These are phyloP conservation scores for Blennius ocellaris DNA, from an alignment of 2,113 vertebrate genomes.

Conservation along the genomic window DNA sequence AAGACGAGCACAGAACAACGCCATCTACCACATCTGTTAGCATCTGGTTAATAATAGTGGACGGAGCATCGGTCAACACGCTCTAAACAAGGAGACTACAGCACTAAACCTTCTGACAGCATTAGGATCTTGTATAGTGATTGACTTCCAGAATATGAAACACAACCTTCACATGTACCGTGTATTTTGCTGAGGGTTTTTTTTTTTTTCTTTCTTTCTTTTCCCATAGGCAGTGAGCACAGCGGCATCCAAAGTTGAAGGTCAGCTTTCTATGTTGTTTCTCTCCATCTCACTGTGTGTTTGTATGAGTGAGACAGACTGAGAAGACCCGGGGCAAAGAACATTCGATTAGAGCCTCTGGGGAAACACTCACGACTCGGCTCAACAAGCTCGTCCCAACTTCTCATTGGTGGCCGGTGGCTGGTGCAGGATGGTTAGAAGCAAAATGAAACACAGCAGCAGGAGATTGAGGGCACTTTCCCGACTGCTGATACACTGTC, in stretches of 20 bases:
- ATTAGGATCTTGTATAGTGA: constrained; percentile 10
- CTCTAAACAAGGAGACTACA: background rate
- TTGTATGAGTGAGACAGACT: constrained; percentile 1
- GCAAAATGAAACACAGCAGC: constrained; percentile 38
- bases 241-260: constrained; percentile 51
- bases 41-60: background rate
- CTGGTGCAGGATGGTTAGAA: constrained; percentile 27
- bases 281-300: background rate
- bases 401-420: constrained; percentile 21
- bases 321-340: constrained; percentile 31
- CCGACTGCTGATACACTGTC: constrained; percentile 40
- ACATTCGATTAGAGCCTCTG: constrained; percentile 58
- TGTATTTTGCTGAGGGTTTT: constrained; percentile 32
- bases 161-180: constrained; percentile 25
- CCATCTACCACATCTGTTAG: background rate
- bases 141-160: constrained; percentile 30
- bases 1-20: background rate
- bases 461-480: constrained; percentile 40
- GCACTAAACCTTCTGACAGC: constrained; percentile 15
- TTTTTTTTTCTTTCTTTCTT: constrained; percentile 11
- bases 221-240: constrained; percentile 19
- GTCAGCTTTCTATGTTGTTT: constrained; percentile 36
- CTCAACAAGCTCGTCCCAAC: constrained; percentile 36
- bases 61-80: constrained; percentile 1
- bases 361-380: constrained; percentile 26